Base-by-base conservation (phyloP, 2,888 invertebrate genomes). In the Toxonevra muliebris region DNA sequence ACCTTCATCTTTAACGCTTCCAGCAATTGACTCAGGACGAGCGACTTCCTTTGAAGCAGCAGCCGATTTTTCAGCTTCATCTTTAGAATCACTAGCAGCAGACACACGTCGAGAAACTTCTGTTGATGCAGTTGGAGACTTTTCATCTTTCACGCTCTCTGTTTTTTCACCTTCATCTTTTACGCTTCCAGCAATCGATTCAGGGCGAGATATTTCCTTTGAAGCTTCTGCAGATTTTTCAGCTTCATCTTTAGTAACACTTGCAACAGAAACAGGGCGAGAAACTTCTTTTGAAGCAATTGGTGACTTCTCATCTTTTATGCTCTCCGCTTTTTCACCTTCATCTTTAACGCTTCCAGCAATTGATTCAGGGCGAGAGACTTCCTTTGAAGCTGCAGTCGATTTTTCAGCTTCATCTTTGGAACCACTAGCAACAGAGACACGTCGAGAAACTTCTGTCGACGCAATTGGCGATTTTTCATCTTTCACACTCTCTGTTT, bases 351-450 rank as follows among this genome's bases (percentile, higher is more conserved):
- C 59, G 19, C 59, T 66, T 8, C 61, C 66, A n/a, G 62, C 65
- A 4, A 61, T 70, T 0, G 84, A 80, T 11, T 77, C 75, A 1
- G 83, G 84, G 45, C 84, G 82, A 0, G 86, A 82, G 17, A 40
- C 48, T 15, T 48, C 48, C 11, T 48, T 48, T 12, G 48, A 45
- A 0, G 57, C 58, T 3, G 65, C 43, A 4, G 62, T 13, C 0
- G 74, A 74, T 30, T 71, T 74, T 40, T 73, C 60, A 45, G 60
- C 20, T 12, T 72, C 69, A 54, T 68, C 70, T 7, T 67, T 66
- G 20, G 69, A 62, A 20, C 65, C 61, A 42, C 61, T 60, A 4
- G 62, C 61, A 50, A 70, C 62, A 17, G 19, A 52, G 1, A 58
- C 65, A 11, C 12, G 12, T 1, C 20, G 19, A 41, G 62, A 64